Conservation (phyloP, 2,888 invertebrate genomes). For the Megalurothrips usitatus region DNA sequence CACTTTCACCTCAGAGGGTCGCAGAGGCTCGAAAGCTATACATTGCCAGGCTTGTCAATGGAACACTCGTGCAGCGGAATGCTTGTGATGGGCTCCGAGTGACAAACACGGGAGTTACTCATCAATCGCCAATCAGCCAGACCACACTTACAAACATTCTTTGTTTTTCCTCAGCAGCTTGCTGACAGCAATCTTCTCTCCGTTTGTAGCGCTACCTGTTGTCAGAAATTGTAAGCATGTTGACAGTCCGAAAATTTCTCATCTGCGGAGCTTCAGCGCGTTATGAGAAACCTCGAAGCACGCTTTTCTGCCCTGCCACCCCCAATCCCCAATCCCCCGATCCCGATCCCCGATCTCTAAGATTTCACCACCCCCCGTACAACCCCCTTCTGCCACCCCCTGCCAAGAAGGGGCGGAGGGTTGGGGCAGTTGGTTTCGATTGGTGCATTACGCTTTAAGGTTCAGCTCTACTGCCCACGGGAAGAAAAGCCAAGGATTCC, state of each 20-base stretch:
- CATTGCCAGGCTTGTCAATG: too few relatives aligned
- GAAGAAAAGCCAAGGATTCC: neutral
- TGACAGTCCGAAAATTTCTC: neutral
- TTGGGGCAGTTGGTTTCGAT: slow-evolving; percentile 8
- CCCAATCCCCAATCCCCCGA: neutral
- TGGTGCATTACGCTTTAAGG: slow-evolving; percentile 13
- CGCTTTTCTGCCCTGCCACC: neutral
- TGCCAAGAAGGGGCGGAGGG: neutral
- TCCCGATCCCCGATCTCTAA: neutral
- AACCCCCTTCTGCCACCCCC: neutral
- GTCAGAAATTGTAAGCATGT: neutral
- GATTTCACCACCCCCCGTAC: neutral
- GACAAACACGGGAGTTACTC: neutral
- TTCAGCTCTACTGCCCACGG: neutral
- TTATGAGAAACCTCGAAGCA: neutral
- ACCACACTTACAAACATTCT: slow-evolving; percentile 1
- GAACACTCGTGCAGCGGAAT: too few relatives aligned
- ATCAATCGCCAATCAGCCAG: neutral
- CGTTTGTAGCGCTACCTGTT: slow-evolving; percentile 4
- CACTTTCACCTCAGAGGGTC: neutral
- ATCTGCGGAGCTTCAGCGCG: neutral
- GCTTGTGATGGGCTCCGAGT: neutral
- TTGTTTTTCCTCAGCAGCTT: neutral
- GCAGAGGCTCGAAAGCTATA: too few relatives aligned
- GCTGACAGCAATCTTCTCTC: neutral